These are phyloP conservation scores for Poecile montanus DNA, from an alignment of 2,797 vertebrate species.

Conservation along the genomic window DNA sequence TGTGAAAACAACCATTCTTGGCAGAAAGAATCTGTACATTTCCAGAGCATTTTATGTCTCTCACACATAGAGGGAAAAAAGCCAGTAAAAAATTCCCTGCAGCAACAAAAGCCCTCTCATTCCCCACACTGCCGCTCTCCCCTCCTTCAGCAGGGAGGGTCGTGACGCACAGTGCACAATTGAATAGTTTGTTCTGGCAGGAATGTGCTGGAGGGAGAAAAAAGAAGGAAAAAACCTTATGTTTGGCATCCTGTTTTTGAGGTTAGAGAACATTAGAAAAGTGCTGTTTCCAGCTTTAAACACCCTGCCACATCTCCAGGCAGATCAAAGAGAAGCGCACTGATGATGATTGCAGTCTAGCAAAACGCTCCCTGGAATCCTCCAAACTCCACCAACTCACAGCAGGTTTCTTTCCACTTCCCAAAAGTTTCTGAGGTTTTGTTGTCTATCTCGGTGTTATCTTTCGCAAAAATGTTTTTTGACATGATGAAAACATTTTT, in stretches of 20 bases:
- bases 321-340: background rate
- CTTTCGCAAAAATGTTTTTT: background rate
- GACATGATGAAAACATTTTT: background rate
- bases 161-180: background rate
- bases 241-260: conserved; percentile 40
- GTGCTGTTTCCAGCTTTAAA: conserved; percentile 42
- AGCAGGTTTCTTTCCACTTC: background rate
- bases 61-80: background rate
- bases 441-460: background rate
- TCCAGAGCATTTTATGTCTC: conserved; percentile 41
- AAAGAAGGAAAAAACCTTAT: conserved; percentile 4
- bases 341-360: background rate
- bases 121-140: background rate
- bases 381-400: background rate
- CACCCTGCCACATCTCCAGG: conserved; percentile 15
- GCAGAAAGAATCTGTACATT: conserved; percentile 33
- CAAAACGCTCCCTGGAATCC: background rate
- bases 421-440: background rate
- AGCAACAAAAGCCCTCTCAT: conserved; percentile 27
- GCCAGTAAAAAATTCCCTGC: conserved; percentile 53
- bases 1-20: conserved; percentile 57
- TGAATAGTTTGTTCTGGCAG: conserved; percentile 37
- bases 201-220: conserved; percentile 40
- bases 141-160: background rate
- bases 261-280: conserved; percentile 49